Percentiles rank a stretch among this genome's conserved stretches.
Evolutionary conservation across 2,888 invertebrate species (phyloP).

Genomic region (Ennomos erosarius): DNA sequence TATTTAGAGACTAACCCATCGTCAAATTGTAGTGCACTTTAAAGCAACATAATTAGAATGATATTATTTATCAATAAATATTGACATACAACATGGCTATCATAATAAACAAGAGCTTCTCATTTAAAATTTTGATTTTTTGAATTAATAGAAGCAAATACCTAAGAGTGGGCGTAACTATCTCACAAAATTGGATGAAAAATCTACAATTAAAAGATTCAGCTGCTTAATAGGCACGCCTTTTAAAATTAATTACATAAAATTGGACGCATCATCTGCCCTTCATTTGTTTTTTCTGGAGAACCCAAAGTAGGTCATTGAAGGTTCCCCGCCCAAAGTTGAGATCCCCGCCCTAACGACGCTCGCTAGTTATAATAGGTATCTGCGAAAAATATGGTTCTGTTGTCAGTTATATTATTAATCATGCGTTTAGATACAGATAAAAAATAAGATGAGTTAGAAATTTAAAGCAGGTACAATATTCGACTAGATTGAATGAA

Average conservation of each 20-base stretch:
- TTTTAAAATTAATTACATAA: conserved; percentile 55
- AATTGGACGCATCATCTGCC: conserved; percentile 57
- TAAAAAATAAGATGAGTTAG: background rate
- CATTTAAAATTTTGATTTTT: too few relatives aligned
- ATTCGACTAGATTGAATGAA: too few relatives aligned
- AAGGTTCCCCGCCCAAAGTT: conserved; percentile 52
- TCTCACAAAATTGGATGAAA: conserved; percentile 33
- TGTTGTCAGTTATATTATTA: conserved; percentile 42
- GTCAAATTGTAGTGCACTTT: conserved; percentile 28
- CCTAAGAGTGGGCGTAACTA: conserved; percentile 5
- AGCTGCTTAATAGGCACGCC: conserved; percentile 59
- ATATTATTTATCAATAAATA: conserved; percentile 9
- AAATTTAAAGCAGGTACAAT: too few relatives aligned
- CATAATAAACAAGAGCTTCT: too few relatives aligned
- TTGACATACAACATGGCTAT: too few relatives aligned
- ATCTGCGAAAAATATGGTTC: conserved; percentile 47
- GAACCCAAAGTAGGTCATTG: conserved; percentile 49
- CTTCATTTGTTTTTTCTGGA: conserved; percentile 39
- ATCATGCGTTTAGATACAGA: conserved; percentile 2
- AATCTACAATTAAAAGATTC: conserved; percentile 51
- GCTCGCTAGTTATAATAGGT: conserved; percentile 50
- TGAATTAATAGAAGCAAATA: background rate
- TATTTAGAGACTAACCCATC: conserved; percentile 60
- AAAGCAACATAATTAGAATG: conserved; percentile 23
- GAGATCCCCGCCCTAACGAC: conserved; percentile 52